Evolutionary conservation across 2,888 invertebrate species (phyloP), one percentile per base, ranked within the genome.

Genomic region (Eubasilissa splendida): DNA sequence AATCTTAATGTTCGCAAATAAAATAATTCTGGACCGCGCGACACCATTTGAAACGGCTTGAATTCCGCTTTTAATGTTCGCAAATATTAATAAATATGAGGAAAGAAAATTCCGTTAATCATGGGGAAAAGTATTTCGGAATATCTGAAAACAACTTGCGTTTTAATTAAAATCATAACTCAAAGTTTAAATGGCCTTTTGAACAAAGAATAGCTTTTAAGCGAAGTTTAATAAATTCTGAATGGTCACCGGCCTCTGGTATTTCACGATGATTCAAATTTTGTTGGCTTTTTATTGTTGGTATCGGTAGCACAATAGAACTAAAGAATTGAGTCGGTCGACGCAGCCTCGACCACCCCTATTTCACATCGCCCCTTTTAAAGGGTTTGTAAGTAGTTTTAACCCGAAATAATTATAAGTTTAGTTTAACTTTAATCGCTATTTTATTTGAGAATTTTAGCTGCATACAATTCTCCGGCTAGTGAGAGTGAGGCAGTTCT

Each of bases 141-240:
- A 71, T 71, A 71, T 71, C 71, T 54, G 71, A 54, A 71, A 71
- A 54, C 71, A 71, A 71, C 71, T 71, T 71, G 71, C 71, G 76
- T 53, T 76, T 76, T 76, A 76, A 76, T 76, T 76, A 76, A 76
- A 76, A 76, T 76, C 76, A 76, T 76, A 56, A 76, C 56, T 76
- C 76, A 76, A 68, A 66, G 56, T n/a, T 54, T 76, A 63, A 76
- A 76, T 76, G 56, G 33, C 76, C 76, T 11, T 42, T 66, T 33
- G 66, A 76, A 63, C 60, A 76, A 76, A 76, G 76, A 71, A 71
- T 71, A 71, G 71, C 71, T 22, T 71, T 54, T 71, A 71, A 54
- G 71, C 54, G 58, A 54, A 71, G 71, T 71, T 71, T 71, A 71
- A 71, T 71, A 71, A 71, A 71, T 71, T 54, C 54, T 14, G 31